Percentiles rank a stretch among this genome's conserved stretches.
phyloP scores from a whole-genome alignment of 2,113 vertebrate species.

The Epinephelus moara region DNA sequence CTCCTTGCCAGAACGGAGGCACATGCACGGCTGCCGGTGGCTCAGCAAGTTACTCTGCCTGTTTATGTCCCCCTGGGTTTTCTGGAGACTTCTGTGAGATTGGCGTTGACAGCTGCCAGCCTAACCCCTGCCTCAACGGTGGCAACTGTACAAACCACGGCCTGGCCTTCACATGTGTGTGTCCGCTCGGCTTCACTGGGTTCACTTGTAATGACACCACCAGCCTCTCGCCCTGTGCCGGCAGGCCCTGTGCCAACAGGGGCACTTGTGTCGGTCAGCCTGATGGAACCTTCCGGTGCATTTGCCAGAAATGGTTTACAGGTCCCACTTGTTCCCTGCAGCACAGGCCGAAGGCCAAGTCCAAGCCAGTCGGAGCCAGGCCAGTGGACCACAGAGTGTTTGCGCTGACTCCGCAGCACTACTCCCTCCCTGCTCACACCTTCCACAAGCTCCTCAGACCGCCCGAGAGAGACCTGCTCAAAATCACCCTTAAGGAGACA shows the following conservation, averaged over 20 bases:
- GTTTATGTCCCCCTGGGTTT: slow-evolving; percentile 90
- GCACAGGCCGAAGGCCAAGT: slow-evolving; percentile 58
- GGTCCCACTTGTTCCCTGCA: slow-evolving; percentile 86
- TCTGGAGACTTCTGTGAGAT: slow-evolving; percentile 92
- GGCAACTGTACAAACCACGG: slow-evolving; percentile 89
- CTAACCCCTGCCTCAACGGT: slow-evolving; percentile 91
- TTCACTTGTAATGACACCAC: slow-evolving; percentile 86
- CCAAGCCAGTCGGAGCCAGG: slow-evolving; percentile 59
- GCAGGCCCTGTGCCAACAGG: slow-evolving; percentile 87
- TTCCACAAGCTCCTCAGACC: slow-evolving; percentile 86
- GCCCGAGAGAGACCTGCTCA: slow-evolving; percentile 88
- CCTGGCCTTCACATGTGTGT: slow-evolving; percentile 87
- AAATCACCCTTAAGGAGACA: slow-evolving; percentile 92
- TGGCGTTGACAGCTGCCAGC: slow-evolving; percentile 85
- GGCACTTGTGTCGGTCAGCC: slow-evolving; percentile 85
- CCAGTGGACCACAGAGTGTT: slow-evolving; percentile 71
- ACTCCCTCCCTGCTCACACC: slow-evolving; percentile 84
- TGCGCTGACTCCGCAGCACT: slow-evolving; percentile 77
- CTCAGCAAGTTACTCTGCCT: slow-evolving; percentile 84
- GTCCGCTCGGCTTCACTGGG: slow-evolving; percentile 87
- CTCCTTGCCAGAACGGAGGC: slow-evolving; percentile 94
- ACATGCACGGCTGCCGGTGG: slow-evolving; percentile 87
- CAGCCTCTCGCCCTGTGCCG: slow-evolving; percentile 78
- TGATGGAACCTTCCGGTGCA: slow-evolving; percentile 87
- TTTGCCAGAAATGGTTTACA: slow-evolving; percentile 86